Percentiles rank a stretch among this genome's conserved stretches.
Conservation (phyloP, 1,140 invertebrate species). For the Procambarus clarkii region DNA sequence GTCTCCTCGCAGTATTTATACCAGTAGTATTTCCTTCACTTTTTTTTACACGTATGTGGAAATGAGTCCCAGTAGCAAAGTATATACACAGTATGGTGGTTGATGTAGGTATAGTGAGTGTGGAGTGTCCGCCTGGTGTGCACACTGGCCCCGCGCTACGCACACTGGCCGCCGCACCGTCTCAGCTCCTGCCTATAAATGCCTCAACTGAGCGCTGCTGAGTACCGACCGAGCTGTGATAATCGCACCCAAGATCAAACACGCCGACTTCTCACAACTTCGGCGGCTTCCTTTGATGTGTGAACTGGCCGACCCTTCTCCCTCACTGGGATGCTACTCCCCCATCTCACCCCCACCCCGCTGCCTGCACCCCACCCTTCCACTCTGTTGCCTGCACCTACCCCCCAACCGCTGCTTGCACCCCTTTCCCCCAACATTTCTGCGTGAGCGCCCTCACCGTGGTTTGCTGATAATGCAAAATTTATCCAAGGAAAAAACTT, state of each 20-base stretch:
- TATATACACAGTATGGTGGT: background rate
- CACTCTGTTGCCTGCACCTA: background rate
- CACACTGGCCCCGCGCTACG: background rate
- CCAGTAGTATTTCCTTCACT: background rate
- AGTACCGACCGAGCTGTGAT: conserved; percentile 55
- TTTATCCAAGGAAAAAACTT: too few species aligned
- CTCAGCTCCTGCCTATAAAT: conserved; percentile 31
- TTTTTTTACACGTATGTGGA: background rate
- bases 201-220: conserved; percentile 10
- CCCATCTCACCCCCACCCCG: background rate
- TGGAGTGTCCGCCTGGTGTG: background rate
- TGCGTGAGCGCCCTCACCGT: too few species aligned
- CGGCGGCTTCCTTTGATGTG: conserved; percentile 55
- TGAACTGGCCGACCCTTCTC: conserved; percentile 9
- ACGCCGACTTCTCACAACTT: conserved; percentile 52
- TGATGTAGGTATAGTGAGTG: background rate
- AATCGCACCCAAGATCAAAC: conserved; percentile 61
- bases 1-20: background rate
- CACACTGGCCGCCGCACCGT: background rate
- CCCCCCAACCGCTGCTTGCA: background rate
- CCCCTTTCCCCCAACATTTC: background rate
- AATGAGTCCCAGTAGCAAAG: background rate
- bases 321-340: background rate
- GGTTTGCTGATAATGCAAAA: too few species aligned
- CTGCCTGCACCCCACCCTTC: background rate